Evolutionary conservation across 2,797 vertebrate genomes (phyloP).

Genomic region (Chrysocyon brachyurus): DNA sequence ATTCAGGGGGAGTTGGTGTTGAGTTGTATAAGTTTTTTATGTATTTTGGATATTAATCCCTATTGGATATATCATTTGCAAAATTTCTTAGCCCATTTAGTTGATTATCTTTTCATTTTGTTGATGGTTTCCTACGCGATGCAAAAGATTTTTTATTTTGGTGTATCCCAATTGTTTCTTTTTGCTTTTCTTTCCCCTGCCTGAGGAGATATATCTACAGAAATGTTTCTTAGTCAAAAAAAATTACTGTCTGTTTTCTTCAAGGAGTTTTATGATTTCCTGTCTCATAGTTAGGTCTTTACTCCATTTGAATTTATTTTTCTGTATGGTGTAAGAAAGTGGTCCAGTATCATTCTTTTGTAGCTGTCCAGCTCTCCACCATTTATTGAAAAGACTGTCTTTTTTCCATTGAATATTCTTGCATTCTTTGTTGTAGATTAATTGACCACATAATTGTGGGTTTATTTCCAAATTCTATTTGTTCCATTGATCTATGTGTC

Average conservation of each 20-base stretch:
- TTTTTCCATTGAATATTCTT: background rate
- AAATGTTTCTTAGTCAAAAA: background rate
- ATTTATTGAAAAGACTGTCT: background rate
- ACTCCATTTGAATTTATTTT: background rate
- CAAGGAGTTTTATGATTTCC: background rate
- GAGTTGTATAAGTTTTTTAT: background rate
- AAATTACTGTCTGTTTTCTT: background rate
- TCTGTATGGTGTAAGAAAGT: background rate
- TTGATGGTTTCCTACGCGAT: background rate
- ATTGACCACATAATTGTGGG: background rate
- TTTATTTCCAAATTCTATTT: background rate
- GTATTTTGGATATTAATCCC: background rate
- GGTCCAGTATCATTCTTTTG: background rate
- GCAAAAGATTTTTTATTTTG: background rate
- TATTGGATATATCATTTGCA: background rate
- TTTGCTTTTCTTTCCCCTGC: background rate
- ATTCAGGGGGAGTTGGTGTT: background rate
- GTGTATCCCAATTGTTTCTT: background rate
- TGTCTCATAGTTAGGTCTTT: background rate
- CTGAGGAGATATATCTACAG: background rate
- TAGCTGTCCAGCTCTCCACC: background rate
- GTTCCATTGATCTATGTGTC: background rate
- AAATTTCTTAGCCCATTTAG: background rate
- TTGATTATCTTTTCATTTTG: background rate
- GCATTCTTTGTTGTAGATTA: background rate